Evolutionary conservation across 2,113 vertebrate genomes (phyloP), one percentile per base, ranked within the genome.

Genomic region (Siniperca knerii): DNA sequence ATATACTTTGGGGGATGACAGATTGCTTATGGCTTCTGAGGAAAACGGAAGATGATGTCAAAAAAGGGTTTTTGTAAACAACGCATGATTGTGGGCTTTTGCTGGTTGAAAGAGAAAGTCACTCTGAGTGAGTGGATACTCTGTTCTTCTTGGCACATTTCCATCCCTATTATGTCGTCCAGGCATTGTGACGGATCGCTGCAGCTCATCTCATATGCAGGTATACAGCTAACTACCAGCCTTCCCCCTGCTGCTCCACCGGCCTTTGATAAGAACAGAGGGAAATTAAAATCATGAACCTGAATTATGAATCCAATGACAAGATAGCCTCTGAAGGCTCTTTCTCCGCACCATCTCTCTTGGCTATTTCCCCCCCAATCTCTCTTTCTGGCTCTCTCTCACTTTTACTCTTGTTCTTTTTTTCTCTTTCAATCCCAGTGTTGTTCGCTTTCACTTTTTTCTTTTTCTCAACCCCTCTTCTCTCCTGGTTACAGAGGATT

Each of bases 301-400:
- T 96, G 95, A 96, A 96, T 96, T 96, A 96, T 96, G 90, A 94
- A 96, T 96, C 93, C 93, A 92, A 92, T 94, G 95, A 96, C 94
- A 95, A 95, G 93, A 93, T 90, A 87, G 92, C 92, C 94, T 95
- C 92, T 25, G 80, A 94, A 93, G 91, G 87, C 87, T 88, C 88
- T 79, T 92, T 93, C 92, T 87, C 64, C 4, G 68, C 60, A 65
- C 84, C n/a, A 16, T 79, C 86, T 90, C 86, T 89, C 82, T 76
- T 58, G 75, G 79, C 61, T 75, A 69, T 71, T 81, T 85, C 83
- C 76, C 50, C 78, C 48, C 25, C 52, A 71, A 71, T 84, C 61
- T 73, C 80, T 79, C 23, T 67, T 23, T 58, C 25, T 25, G 25
- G 23, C 50, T 44, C 66, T 91, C 77, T 87, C 86, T 84, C 80